A percentile compares a stretch with the other conserved stretches of the same genome.
Evolutionary conservation across 2,797 vertebrate species (phyloP).

Genomic region (Argyrosomus regius): DNA sequence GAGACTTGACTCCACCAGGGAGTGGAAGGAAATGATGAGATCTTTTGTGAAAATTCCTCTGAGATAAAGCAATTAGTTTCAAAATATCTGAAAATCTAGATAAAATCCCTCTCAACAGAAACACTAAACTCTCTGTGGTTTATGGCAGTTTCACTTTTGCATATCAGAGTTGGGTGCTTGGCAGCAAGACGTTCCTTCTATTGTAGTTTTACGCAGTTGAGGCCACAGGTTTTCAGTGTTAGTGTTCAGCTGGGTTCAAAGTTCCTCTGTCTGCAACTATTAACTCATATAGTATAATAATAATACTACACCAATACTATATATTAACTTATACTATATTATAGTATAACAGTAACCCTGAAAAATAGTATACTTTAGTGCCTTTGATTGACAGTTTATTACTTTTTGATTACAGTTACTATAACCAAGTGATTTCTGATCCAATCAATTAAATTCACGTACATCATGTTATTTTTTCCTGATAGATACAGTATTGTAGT

Average conservation of each 20-base stretch:
- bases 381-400: constrained; percentile 7
- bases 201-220: not conserved
- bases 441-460: not conserved
- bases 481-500: not conserved
- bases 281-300: too few species aligned
- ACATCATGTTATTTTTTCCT: not conserved
- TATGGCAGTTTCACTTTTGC: constrained; percentile 42
- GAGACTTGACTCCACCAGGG: not conserved
- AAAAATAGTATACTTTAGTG: too few species aligned
- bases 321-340: too few species aligned
- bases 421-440: not conserved
- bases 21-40: not conserved
- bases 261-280: constrained; percentile 5
- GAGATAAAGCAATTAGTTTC: constrained; percentile 30
- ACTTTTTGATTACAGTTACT: not conserved
- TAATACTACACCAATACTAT: too few species aligned
- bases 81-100: constrained; percentile 29
- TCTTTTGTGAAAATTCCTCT: constrained; percentile 30
- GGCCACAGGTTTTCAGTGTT: constrained; percentile 13
- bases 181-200: not conserved
- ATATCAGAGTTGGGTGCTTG: not conserved
- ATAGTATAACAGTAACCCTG: too few species aligned
- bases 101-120: constrained; percentile 26
- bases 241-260: constrained; percentile 45
- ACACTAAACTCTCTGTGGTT: constrained; percentile 33